These are phyloP conservation scores for Chelon labrosus DNA, from an alignment of 2,797 vertebrate species.

Conservation along the genomic window DNA sequence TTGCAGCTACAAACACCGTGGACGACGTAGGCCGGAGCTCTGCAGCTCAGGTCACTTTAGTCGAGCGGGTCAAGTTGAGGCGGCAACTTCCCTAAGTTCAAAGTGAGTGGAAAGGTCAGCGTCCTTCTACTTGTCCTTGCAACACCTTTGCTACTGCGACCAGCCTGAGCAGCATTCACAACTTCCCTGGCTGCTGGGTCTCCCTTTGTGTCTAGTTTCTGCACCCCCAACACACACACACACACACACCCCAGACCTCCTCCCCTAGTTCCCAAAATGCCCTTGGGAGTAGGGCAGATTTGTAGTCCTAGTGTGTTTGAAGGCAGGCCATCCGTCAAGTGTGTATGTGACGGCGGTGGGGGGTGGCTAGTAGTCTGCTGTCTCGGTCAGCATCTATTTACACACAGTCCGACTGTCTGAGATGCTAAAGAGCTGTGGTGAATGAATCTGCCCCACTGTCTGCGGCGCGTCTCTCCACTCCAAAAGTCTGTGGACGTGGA, in stretches of 20 bases:
- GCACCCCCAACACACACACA: constrained; percentile 55
- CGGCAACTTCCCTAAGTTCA: constrained; percentile 24
- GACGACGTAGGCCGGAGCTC: constrained; percentile 3
- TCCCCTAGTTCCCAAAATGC: constrained; percentile 75
- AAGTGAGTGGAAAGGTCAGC: constrained; percentile 44
- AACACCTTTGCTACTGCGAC: constrained; percentile 34
- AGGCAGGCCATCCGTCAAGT: constrained; percentile 78
- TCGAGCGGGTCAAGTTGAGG: constrained; percentile 44
- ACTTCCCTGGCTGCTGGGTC: constrained; percentile 62
- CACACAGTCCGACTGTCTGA: constrained; percentile 68
- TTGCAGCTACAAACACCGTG: constrained; percentile 16
- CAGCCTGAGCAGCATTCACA: constrained; percentile 42
- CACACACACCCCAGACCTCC: constrained; percentile 47
- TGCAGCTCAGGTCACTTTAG: constrained; percentile 13
- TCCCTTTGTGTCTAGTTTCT: constrained; percentile 81
- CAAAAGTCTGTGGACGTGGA: constrained; percentile 36
- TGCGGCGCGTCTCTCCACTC: constrained; percentile 59
- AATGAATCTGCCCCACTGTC: constrained; percentile 64
- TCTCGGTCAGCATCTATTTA: constrained; percentile 76
- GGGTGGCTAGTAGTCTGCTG: constrained; percentile 58
- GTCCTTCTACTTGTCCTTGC: constrained; percentile 31
- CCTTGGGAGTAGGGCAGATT: constrained; percentile 79
- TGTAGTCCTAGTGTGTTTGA: constrained; percentile 75
- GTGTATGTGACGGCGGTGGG: constrained; percentile 45
- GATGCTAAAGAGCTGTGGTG: constrained; percentile 57